A percentile compares a stretch with the other conserved stretches of the same genome.
These are phyloP conservation scores for Macaria notata DNA, from an alignment of 2,888 invertebrate species.

Conservation along the genomic window DNA sequence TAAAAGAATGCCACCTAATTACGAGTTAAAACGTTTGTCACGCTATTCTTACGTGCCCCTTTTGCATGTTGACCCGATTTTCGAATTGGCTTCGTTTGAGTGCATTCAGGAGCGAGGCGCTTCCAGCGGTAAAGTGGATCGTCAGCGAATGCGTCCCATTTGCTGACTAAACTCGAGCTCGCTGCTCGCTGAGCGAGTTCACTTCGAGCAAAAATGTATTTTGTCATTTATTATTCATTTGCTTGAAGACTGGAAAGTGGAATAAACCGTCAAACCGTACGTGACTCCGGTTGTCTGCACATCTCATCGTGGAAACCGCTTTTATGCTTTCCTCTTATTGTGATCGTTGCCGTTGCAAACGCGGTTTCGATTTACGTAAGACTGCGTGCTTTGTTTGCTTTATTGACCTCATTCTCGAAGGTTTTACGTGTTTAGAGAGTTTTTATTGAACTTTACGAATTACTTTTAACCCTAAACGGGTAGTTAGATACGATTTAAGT, in stretches of 20 bases:
- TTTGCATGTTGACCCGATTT: conserved; percentile 31
- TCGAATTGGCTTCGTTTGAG: conserved; percentile 35
- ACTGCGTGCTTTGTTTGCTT: conserved; percentile 38
- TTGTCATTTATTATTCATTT: conserved; percentile 74
- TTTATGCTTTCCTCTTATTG: conserved; percentile 58
- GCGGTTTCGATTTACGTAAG: conserved; percentile 47
- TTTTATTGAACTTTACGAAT: conserved; percentile 10
- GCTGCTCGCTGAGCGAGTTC: conserved; percentile 14
- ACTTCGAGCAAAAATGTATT: conserved; percentile 53
- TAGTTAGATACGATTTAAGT: neutral
- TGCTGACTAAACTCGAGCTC: conserved; percentile 36
- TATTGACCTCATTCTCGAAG: conserved; percentile 31
- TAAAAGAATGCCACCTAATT: conserved; percentile 4
- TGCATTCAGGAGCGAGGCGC: conserved; percentile 34
- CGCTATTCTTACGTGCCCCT: conserved; percentile 13
- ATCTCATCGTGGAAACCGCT: conserved; percentile 52
- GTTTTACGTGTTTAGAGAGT: conserved; percentile 22
- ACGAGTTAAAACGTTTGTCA: neutral
- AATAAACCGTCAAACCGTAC: conserved; percentile 67
- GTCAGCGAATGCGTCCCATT: conserved; percentile 45
- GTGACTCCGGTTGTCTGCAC: conserved; percentile 61
- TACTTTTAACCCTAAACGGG: conserved; percentile 3
- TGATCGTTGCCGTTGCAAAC: conserved; percentile 47
- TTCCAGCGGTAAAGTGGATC: conserved; percentile 35
- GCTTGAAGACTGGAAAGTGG: conserved; percentile 71